Evolutionary conservation across 2,888 invertebrate genomes (phyloP), one percentile per base, ranked within the genome.

Genomic region (Clostera curtula): DNA sequence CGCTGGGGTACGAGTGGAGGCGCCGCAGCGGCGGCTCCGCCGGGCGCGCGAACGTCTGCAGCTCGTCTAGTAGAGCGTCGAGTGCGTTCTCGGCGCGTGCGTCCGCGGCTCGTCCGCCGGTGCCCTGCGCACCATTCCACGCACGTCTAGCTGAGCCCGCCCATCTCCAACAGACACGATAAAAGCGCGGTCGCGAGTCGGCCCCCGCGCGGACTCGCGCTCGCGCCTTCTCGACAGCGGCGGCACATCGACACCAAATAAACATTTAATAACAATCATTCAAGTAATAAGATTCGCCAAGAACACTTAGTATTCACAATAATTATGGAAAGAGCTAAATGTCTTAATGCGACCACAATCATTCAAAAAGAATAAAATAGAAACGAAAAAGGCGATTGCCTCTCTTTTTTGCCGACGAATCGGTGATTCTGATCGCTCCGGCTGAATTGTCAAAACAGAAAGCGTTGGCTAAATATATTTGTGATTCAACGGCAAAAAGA

Each of bases 1-100:
- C 93, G 59, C 93, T 93, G 3, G 95, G 93, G 72, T 93, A 94
- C 4, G 94, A 93, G 68, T 90, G 93, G 47, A 95, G 82, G 20
- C 95, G 87, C 8, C 93, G 87, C 46, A 93, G 77, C 8, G 90
- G 86, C 7, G 60, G 57, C 43, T 57, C 57, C 31, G 60, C 43
- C 25, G 94, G 94, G 67, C 91, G 90, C 29, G 94, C 90, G 74
- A 95, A 95, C 15, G 95, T 95, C 77, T 95, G 94, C 44, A 95
- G 87, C 76, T 96, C 95, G 75, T 95, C 95, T 93, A 96, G 85
- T 91, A 96, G 82, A 90, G 94, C 94, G 90, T 96, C 96, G 92
- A 96, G 94, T 90, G 95, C 94, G 92, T 95, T 96, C 90, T 95
- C 95, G 88, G 93, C 87, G 85, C 91, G 90, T 83, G 68, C 36